Percentiles rank a stretch among this genome's conserved stretches.
Evolutionary conservation across 2,113 vertebrate species (phyloP).

Genomic region (Parus major): DNA sequence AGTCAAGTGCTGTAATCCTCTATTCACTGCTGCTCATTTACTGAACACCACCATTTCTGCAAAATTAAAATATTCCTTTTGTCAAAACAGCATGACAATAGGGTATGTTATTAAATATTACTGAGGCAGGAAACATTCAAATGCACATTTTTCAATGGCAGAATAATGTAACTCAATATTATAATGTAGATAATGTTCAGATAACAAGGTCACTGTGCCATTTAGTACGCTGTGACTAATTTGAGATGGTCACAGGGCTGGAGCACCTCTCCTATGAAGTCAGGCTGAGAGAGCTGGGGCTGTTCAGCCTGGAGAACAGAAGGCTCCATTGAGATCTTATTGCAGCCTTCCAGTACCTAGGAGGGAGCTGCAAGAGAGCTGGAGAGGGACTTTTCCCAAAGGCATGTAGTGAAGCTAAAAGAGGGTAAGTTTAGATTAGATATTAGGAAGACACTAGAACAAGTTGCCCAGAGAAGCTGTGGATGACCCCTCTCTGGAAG

Average conservation of each 20-base stretch:
- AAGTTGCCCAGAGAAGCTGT: background rate
- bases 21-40: background rate
- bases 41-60: background rate
- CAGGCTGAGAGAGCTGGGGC: background rate
- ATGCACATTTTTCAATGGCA: background rate
- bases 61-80: background rate
- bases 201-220: background rate
- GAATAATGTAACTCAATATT: background rate
- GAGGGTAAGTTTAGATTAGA: background rate
- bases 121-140: background rate
- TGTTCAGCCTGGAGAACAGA: background rate
- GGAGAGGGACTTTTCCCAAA: background rate
- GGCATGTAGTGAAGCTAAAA: background rate
- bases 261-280: background rate
- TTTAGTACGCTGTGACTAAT: background rate
- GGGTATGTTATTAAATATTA: background rate
- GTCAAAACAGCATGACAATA: background rate
- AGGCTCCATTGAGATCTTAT: background rate
- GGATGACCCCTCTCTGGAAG: background rate
- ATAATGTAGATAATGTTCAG: background rate
- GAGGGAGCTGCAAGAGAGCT: background rate
- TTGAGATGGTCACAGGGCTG: background rate
- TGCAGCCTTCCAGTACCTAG: background rate
- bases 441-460: background rate
- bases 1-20: background rate